These are phyloP conservation scores for Argyresthia albistria DNA, from an alignment of 2,888 invertebrate genomes.

Conservation along the genomic window DNA sequence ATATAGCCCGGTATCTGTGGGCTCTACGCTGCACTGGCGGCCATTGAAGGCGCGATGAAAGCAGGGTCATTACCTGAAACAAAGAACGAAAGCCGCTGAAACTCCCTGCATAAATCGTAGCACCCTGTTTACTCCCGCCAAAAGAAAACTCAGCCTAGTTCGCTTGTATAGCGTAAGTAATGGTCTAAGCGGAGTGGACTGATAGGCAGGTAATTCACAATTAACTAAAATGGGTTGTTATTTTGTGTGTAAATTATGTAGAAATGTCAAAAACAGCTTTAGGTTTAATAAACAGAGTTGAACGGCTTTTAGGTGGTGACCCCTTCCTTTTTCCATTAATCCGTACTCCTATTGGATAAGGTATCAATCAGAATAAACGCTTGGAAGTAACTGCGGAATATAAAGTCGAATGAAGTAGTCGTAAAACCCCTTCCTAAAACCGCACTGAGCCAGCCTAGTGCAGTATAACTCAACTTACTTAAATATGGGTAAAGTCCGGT, in stretches of 20 bases:
- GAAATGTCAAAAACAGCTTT: slow-evolving; percentile 6
- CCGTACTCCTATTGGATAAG: too few relatives aligned
- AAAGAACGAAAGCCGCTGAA: slow-evolving; percentile 64
- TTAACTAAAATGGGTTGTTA: not conserved
- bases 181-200: not conserved
- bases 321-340: too few relatives aligned
- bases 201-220: not conserved
- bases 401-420: too few relatives aligned
- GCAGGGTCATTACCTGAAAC: slow-evolving; percentile 69
- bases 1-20: slow-evolving; percentile 38
- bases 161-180: slow-evolving; percentile 6
- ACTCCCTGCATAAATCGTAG: slow-evolving; percentile 61
- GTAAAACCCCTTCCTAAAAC: too few relatives aligned
- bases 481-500: too few relatives aligned
- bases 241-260: not conserved
- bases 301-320: too few relatives aligned
- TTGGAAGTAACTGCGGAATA: too few relatives aligned
- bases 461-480: too few relatives aligned
- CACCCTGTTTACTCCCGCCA: slow-evolving; percentile 57
- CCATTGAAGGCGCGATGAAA: slow-evolving; percentile 65
- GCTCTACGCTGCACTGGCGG: slow-evolving; percentile 38
- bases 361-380: too few relatives aligned
- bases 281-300: too few relatives aligned
- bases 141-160: slow-evolving; percentile 64
- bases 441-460: too few relatives aligned